phyloP scores from a whole-genome alignment of 1,140 invertebrate genomes.

The Brachionus calyciflorus region DNA sequence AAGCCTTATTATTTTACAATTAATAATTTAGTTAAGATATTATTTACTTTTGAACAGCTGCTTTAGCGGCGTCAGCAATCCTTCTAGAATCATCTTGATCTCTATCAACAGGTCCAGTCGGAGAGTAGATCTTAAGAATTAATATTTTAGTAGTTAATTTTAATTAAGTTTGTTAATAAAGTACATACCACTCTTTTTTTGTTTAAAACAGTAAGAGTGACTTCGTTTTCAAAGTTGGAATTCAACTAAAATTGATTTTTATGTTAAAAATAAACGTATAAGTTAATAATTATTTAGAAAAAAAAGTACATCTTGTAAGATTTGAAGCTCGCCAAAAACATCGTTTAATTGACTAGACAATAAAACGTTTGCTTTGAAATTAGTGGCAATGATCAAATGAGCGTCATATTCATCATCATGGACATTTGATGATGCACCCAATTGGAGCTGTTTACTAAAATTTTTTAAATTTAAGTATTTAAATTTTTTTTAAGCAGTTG shows the following conservation, averaged over 20 bases:
- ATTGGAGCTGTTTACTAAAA: neutral
- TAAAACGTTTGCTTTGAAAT: neutral
- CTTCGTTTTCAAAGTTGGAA: slow-evolving; percentile 29
- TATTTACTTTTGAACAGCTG: slow-evolving; percentile 5
- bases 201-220: slow-evolving; percentile 5
- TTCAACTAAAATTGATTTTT: neutral
- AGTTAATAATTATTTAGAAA: neutral
- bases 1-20: neutral
- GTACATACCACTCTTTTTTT: slow-evolving; percentile 36
- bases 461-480: no score
- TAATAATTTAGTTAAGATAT: neutral
- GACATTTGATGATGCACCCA: neutral
- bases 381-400: neutral
- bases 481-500: neutral
- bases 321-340: neutral
- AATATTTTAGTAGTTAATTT: neutral
- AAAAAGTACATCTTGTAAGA: neutral
- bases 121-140: slow-evolving; percentile 23
- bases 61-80: slow-evolving; percentile 28
- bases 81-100: slow-evolving; percentile 42
- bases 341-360: neutral
- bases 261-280: neutral
- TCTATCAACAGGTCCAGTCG: slow-evolving; percentile 33
- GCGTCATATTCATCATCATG: neutral
- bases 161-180: neutral